These are phyloP conservation scores for Gonioctena quinquepunctata DNA, from an alignment of 1,140 invertebrate species.

Conservation along the genomic window DNA sequence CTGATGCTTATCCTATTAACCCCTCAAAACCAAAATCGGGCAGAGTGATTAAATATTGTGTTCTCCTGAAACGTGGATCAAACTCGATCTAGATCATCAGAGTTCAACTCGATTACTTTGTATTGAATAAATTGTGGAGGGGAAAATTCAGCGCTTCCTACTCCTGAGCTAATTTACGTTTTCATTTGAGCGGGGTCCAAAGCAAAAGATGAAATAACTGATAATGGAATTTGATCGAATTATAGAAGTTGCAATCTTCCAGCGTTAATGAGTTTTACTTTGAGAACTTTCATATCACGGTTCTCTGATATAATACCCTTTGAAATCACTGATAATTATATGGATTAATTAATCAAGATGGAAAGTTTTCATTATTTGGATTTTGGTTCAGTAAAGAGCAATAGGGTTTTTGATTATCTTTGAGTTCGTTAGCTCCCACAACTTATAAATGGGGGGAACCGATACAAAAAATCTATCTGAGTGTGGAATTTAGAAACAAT, in stretches of 20 bases:
- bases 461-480: too few relatives aligned
- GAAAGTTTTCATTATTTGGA: too few relatives aligned
- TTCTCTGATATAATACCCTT: too few relatives aligned
- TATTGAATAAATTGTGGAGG: not conserved
- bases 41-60: too few relatives aligned
- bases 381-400: too few relatives aligned
- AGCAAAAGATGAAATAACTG: not conserved
- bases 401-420: too few relatives aligned
- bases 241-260: not conserved
- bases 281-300: not conserved
- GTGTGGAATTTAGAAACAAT: too few relatives aligned
- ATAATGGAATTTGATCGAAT: constrained; percentile 16
- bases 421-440: too few relatives aligned
- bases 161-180: not conserved
- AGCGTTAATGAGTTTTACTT: constrained; percentile 3
- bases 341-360: too few relatives aligned
- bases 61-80: not conserved
- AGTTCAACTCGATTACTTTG: not conserved
- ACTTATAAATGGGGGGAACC: too few relatives aligned
- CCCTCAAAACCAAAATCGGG: too few relatives aligned
- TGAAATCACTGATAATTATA: not conserved
- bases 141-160: not conserved
- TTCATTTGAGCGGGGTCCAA: not conserved
- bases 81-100: not conserved
- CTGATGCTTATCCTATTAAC: too few relatives aligned